A percentile compares a stretch with the other conserved stretches of the same genome.
These are phyloP conservation scores for Aphidius gifuensis DNA, from an alignment of 1,140 invertebrate genomes.

Conservation along the genomic window DNA sequence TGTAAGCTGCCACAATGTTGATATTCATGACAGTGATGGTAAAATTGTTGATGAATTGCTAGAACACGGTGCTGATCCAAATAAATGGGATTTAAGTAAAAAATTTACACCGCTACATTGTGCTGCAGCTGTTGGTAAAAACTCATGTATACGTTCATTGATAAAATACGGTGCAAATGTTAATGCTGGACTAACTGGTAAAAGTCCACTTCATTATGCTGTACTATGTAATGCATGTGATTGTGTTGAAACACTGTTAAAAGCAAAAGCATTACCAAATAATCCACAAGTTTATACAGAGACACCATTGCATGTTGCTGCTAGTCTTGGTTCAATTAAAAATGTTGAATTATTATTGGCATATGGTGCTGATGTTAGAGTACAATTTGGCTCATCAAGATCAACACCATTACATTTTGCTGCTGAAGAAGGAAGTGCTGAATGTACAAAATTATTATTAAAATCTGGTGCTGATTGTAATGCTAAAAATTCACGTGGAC, in stretches of 20 bases:
- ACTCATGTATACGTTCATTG: slow-evolving; percentile 60
- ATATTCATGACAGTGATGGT: slow-evolving; percentile 43
- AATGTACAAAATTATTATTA: slow-evolving; percentile 69
- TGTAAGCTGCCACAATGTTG: too few relatives aligned
- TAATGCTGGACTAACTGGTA: slow-evolving; percentile 68
- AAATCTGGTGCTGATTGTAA: slow-evolving; percentile 68
- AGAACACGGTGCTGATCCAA: slow-evolving; percentile 63
- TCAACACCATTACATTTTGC: slow-evolving; percentile 78
- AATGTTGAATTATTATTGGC: slow-evolving; percentile 68
- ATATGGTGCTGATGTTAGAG: slow-evolving; percentile 72
- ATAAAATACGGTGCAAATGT: slow-evolving; percentile 67
- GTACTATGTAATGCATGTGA: slow-evolving; percentile 67
- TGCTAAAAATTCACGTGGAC: slow-evolving; percentile 66
- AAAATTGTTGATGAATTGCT: slow-evolving; percentile 66
- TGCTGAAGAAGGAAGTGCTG: slow-evolving; percentile 73
- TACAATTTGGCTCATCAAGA: slow-evolving; percentile 64
- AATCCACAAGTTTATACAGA: slow-evolving; percentile 80
- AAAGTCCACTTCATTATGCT: slow-evolving; percentile 69
- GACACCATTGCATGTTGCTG: slow-evolving; percentile 79
- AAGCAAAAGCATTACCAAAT: slow-evolving; percentile 70
- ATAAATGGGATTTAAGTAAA: slow-evolving; percentile 64
- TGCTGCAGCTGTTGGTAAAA: slow-evolving; percentile 65
- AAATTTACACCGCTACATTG: slow-evolving; percentile 74
- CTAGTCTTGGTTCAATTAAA: slow-evolving; percentile 65
- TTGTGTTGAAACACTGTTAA: slow-evolving; percentile 66